phyloP scores from a whole-genome alignment of 2,113 vertebrate species.

The Cygnus buccinator region DNA sequence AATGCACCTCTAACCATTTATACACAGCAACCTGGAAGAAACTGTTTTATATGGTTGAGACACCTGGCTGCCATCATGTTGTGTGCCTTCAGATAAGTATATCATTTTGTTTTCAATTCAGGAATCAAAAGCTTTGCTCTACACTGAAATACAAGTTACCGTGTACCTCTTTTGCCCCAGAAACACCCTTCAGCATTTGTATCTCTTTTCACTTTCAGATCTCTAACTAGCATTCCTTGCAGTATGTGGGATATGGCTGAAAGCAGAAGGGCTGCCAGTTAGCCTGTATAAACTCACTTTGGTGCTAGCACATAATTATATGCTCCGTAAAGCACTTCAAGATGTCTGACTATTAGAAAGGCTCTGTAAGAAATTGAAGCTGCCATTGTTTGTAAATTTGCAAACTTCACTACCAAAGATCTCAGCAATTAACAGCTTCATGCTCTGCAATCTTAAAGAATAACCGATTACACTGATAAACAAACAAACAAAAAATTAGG shows the following conservation, averaged over 20 bases:
- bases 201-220: neutral
- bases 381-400: neutral
- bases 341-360: neutral
- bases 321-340: conserved; percentile 29
- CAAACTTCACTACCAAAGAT: neutral
- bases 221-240: neutral
- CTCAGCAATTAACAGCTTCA: neutral
- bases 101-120: neutral
- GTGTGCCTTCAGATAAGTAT: neutral
- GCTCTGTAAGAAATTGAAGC: neutral
- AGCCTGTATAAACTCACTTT: conserved; percentile 25
- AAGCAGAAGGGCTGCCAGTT: neutral
- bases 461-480: neutral
- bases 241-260: neutral
- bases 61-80: neutral
- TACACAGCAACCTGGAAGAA: neutral
- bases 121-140: neutral
- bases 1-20: neutral
- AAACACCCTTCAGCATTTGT: neutral
- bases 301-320: conserved; percentile 13
- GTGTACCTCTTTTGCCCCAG: neutral
- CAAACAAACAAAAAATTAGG: neutral
- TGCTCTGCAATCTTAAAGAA: neutral
- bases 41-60: neutral
- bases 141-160: neutral